These are phyloP conservation scores for Nomada hirtipes DNA, from an alignment of 2,888 invertebrate species.

Conservation along the genomic window DNA sequence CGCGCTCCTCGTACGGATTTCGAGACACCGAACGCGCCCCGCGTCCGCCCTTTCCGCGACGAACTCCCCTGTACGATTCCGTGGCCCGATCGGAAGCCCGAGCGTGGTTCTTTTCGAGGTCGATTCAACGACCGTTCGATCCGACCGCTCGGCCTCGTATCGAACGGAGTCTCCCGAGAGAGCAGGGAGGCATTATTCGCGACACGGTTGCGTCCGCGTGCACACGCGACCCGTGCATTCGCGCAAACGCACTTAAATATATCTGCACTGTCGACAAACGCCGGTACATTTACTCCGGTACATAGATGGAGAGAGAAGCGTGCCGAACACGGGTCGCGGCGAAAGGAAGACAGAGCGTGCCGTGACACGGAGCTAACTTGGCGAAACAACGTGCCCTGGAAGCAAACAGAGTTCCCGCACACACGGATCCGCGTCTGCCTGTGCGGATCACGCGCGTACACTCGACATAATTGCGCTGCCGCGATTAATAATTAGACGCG, in stretches of 20 bases:
- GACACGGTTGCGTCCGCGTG: conserved; percentile 24
- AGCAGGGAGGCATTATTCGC: conserved; percentile 11
- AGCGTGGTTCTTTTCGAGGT: background rate
- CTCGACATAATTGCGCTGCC: conserved; percentile 80
- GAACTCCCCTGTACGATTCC: background rate
- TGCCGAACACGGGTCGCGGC: background rate
- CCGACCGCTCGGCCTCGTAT: background rate
- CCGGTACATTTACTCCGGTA: conserved; percentile 43
- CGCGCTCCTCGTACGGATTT: too few species aligned
- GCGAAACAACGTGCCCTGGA: conserved; percentile 69
- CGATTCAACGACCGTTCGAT: conserved; percentile 11
- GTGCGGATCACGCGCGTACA: conserved; percentile 58
- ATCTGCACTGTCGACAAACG: conserved; percentile 39
- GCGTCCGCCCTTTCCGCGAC: background rate
- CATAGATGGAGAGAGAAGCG: conserved; percentile 26
- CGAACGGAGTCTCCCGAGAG: conserved; percentile 7
- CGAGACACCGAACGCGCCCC: background rate
- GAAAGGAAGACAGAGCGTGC: conserved; percentile 37
- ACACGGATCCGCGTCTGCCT: conserved; percentile 26
- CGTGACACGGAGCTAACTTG: conserved; percentile 58
- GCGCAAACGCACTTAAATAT: conserved; percentile 45
- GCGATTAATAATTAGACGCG: conserved; percentile 82
- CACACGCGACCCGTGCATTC: background rate
- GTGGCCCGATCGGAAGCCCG: background rate
- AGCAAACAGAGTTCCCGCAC: conserved; percentile 68